Evolutionary conservation across 2,113 vertebrate species (phyloP).

Genomic region (Oriolus oriolus): DNA sequence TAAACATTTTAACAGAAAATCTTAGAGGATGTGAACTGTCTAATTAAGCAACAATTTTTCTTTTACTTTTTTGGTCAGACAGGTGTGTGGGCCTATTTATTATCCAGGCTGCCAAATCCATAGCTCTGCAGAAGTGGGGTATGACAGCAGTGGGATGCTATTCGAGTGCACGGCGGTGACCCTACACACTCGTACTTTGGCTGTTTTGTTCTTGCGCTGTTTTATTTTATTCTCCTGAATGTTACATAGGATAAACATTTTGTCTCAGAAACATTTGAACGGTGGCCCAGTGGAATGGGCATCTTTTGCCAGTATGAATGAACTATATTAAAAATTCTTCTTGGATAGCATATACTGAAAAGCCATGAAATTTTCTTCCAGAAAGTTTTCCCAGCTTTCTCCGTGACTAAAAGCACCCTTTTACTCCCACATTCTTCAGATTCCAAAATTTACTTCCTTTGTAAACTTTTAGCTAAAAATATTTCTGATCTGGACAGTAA

Average conservation of each 20-base stretch:
- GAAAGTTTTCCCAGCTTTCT: not conserved
- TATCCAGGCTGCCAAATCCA: not conserved
- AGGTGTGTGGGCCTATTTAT: not conserved
- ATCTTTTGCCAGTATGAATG: not conserved
- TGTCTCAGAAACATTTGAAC: not conserved
- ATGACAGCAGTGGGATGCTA: not conserved
- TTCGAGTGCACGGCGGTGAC: not conserved
- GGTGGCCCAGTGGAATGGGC: not conserved
- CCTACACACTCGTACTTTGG: accelerated
- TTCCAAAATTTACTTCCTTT: not conserved
- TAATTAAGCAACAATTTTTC: not conserved
- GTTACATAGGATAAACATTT: not conserved
- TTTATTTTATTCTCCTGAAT: not conserved
- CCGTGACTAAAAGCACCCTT: not conserved
- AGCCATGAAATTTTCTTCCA: not conserved
- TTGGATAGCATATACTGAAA: not conserved
- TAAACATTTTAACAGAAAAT: not conserved
- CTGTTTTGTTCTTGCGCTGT: not conserved
- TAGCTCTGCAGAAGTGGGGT: not conserved
- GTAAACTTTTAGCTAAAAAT: not conserved
- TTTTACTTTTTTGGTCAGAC: not conserved
- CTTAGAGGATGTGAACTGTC: not conserved
- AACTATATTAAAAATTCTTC: not conserved
- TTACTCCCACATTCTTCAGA: not conserved
- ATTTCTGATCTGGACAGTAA: not conserved